Conservation (phyloP, 2,888 invertebrate species). For the Xiphydria camelus region DNA sequence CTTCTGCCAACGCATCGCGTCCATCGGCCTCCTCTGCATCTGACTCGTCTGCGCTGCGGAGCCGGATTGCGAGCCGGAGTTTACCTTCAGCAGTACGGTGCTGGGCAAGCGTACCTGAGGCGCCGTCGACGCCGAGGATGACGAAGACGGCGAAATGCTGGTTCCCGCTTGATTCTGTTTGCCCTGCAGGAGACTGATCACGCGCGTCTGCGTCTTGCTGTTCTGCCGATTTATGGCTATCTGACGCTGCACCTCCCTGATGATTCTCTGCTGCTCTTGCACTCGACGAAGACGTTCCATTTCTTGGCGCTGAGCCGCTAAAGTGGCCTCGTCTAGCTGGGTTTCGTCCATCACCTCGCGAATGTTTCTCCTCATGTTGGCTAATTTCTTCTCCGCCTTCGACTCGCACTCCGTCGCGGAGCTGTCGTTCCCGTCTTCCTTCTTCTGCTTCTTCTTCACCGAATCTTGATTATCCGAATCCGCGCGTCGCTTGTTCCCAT, state of each 20-base stretch:
- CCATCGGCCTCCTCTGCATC: conserved; percentile 42
- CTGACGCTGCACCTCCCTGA: conserved; percentile 80
- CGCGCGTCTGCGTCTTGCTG: conserved; percentile 70
- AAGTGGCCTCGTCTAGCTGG: conserved; percentile 88
- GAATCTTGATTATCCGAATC: conserved; percentile 47
- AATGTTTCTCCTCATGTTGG: conserved; percentile 81
- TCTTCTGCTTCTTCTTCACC: conserved; percentile 49
- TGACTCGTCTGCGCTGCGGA: conserved; percentile 35
- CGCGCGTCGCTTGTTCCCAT: conserved; percentile 54
- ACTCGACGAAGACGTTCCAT: conserved; percentile 83
- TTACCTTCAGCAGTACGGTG: conserved; percentile 53
- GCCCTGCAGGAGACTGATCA: conserved; percentile 73
- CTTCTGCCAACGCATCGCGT: conserved; percentile 51
- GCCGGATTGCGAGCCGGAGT: conserved; percentile 34
- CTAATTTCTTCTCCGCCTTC: conserved; percentile 50
- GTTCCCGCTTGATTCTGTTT: conserved; percentile 57
- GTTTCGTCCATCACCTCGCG: conserved; percentile 93
- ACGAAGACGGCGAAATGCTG: conserved; percentile 44
- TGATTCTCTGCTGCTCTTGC: conserved; percentile 82
- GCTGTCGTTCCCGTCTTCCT: conserved; percentile 53
- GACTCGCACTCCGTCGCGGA: conserved; percentile 49
- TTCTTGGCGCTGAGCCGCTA: conserved; percentile 91
- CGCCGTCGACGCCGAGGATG: conserved; percentile 30
- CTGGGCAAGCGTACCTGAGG: conserved; percentile 50
- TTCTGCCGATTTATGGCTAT: conserved; percentile 74